Base-by-base conservation (phyloP, 2,797 vertebrate species). In the Channa striata region DNA sequence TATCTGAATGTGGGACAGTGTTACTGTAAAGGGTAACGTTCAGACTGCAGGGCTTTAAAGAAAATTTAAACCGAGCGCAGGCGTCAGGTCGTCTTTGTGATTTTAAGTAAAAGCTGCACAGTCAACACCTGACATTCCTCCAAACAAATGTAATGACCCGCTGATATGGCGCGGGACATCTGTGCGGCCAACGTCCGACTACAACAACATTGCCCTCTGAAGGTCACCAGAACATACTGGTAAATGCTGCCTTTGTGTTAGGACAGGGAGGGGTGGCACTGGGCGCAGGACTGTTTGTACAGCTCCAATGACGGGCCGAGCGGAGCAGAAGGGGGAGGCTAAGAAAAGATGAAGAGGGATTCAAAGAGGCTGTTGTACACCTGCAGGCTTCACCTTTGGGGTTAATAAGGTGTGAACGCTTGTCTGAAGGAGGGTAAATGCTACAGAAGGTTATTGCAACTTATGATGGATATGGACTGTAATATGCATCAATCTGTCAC, bases 241-340 rank as follows among this genome's bases (percentile, higher is more conserved):
- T 93, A 94, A 94, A 94, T 88, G 93, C 89, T 66, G 86, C 88
- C 91, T 94, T 94, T 95, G 93, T 93, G 72, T 72, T 65, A 40
- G 16, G 8, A 64, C 16, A 6, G 74, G 62, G 68, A 49, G 74
- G 80, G 86, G 77, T 25, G 81, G 68, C 19, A 52, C 33, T 9
- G 56, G 70, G 68, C n/a, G 58, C 58, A 20, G 59, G 69, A 63
- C 68, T 92, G 90, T 92, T 93, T 90, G 78, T 83, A 91, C 87
- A 89, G 79, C 43, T 76, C 83, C 75, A 77, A 84, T 89, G 93
- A 90, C 91, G 79, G 46, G 17, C 53, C 4, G 61, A 60, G n/a
- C 4, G 19, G 48, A 40, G 40, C 54, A 57, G 59, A 57, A 44
- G 66, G 61, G 53, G 60, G 66, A 44, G 66, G 68, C 39, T 68